Base-by-base conservation (phyloP, 2,888 invertebrate genomes). In the Scaptomyza tumidula region DNA sequence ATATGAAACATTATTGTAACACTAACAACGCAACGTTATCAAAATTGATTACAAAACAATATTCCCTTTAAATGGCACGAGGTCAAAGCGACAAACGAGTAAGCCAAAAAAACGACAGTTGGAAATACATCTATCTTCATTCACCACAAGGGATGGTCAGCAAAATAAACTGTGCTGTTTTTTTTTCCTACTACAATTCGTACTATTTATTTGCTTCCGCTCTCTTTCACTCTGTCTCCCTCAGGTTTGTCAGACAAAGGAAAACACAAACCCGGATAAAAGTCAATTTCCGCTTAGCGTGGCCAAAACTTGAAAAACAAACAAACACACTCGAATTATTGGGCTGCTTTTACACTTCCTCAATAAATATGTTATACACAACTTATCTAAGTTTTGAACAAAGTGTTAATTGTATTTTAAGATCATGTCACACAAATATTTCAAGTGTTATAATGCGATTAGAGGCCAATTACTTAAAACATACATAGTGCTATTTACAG, bases 51-150 rank as follows among this genome's bases (percentile, higher is more conserved):
- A 29, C 29, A 13, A 19, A 33, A 19, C 13, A 16, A 49, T 49
- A 33, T 33, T 2, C 10, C 46, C 31, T 48, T 27, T 37, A 11
- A 16, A 24, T 7, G 1, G 10, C 4, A 5, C 13, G 59, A 61
- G 49, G 53, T 29, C 41, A 9, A 39, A 29, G n/a, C 9, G 43
- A 27, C 19, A 44, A 57, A 61, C 19, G 54, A 31, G 43, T 6
- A 35, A 57, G 1, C 29, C 29, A 69, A 66, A 52, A 53, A 55
- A 58, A 24, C 27, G 44, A 48, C 29, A 16, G 39, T 37, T 52
- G 68, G 63, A 78, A 68, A 75, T 60, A 60, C 49, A 78, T 78
- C 75, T 68, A 75, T 78, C 65, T 78, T 78, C 39, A 35, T 29
- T n/a, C 35, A 44, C 33, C 67, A 60, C 53, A 55, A 24, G 60